A percentile compares a stretch with the other conserved stretches of the same genome.
Conservation (phyloP, 2,113 vertebrate species). For the Arenaria interpres region DNA sequence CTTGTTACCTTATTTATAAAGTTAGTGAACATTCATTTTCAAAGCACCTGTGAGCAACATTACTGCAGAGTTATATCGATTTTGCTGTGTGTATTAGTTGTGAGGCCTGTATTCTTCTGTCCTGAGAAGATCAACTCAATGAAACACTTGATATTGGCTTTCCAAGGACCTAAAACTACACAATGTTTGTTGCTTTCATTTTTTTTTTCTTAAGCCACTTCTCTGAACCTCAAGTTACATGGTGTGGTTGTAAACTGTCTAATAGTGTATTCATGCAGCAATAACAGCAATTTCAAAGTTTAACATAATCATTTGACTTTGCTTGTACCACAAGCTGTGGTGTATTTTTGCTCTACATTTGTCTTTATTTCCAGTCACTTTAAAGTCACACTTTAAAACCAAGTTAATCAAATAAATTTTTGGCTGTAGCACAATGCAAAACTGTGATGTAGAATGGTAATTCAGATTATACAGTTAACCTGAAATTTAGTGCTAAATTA, state of each 20-base stretch:
- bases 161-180: background rate
- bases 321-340: background rate
- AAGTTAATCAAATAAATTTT: too few relatives aligned
- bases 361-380: background rate
- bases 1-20: background rate
- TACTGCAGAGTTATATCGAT: background rate
- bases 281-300: background rate
- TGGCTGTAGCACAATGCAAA: too few relatives aligned
- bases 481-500: background rate
- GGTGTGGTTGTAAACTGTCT: background rate
- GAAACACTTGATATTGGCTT: background rate
- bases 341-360: background rate
- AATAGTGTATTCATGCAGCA: background rate
- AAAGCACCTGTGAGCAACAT: background rate
- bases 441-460: too few relatives aligned
- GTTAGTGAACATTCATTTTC: background rate
- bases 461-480: background rate
- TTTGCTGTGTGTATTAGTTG: background rate
- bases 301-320: background rate
- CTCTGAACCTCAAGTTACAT: background rate
- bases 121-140: background rate
- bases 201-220: background rate
- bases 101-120: background rate
- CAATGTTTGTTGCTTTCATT: background rate
- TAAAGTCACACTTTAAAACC: background rate